phyloP scores from a whole-genome alignment of 2,797 vertebrate species.

The Mergus octosetaceus region DNA sequence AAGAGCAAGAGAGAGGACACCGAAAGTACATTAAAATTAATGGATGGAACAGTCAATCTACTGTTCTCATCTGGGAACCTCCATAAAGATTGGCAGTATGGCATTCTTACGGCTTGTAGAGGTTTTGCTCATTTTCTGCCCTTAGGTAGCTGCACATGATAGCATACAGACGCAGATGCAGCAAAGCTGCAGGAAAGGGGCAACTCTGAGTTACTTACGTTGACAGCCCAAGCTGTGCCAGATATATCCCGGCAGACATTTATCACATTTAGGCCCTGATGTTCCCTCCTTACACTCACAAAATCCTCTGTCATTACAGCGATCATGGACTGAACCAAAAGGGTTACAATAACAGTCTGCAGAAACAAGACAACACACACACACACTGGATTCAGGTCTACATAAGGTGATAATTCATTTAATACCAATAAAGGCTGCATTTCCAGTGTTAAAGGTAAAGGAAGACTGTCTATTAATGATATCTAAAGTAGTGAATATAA shows the following conservation, averaged over 20 bases:
- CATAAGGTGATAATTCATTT: constrained; percentile 47
- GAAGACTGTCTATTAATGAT: constrained; percentile 64
- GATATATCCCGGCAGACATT: constrained; percentile 97
- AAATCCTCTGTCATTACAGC: constrained; percentile 99
- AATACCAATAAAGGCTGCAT: constrained; percentile 59
- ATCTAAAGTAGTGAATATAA: constrained; percentile 25
- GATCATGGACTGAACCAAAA: constrained; percentile 94
- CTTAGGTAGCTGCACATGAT: constrained; percentile 43
- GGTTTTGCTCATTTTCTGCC: constrained; percentile 36
- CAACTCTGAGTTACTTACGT: constrained; percentile 90
- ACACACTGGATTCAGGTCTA: constrained; percentile 75
- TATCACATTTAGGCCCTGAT: constrained; percentile 95
- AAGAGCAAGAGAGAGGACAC: not conserved
- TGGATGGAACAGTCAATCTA: constrained; percentile 22
- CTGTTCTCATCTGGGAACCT: not conserved
- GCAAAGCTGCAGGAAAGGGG: constrained; percentile 74
- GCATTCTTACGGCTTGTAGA: constrained; percentile 36
- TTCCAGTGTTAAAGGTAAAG: constrained; percentile 60
- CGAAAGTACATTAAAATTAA: not conserved
- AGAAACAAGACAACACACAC: constrained; percentile 93
- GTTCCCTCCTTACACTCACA: constrained; percentile 99
- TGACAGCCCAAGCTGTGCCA: constrained; percentile 96
- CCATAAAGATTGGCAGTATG: not conserved
- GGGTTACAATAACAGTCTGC: constrained; percentile 99
- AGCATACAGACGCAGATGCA: constrained; percentile 61